A percentile compares a stretch with the other conserved stretches of the same genome.
Evolutionary conservation across 2,888 invertebrate genomes (phyloP).

Genomic region (Torymus texanus): DNA sequence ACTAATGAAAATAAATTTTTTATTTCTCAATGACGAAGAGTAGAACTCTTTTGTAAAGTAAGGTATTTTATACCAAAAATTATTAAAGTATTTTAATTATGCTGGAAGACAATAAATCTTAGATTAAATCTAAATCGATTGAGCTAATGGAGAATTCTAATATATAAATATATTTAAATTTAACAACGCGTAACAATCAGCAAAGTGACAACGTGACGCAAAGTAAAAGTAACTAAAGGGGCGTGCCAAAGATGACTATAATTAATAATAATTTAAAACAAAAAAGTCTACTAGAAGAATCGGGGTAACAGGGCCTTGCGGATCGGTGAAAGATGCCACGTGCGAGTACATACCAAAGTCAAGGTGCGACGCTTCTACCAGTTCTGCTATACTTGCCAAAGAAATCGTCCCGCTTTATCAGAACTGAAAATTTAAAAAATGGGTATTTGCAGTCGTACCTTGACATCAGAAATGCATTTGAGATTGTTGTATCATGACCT

Average conservation of each 20-base stretch:
- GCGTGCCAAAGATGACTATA: conserved; percentile 57
- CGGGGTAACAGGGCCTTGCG: conserved; percentile 62
- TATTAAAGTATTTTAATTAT: conserved; percentile 18
- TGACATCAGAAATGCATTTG: conserved; percentile 42
- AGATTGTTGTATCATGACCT: conserved; percentile 30
- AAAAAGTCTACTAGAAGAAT: conserved; percentile 17
- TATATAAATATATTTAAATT: conserved; percentile 20
- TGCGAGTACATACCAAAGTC: conserved; percentile 51
- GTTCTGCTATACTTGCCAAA: conserved; percentile 10
- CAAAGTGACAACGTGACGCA: conserved; percentile 33
- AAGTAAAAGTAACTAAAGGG: conserved; percentile 19
- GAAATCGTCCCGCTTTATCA: conserved; percentile 9
- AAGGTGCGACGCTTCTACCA: not conserved
- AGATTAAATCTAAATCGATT: conserved; percentile 6
- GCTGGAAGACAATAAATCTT: conserved; percentile 37
- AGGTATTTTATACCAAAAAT: conserved; percentile 21
- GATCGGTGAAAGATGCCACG: conserved; percentile 65
- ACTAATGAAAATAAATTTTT: not conserved
- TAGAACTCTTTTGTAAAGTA: conserved; percentile 9
- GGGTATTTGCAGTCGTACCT: conserved; percentile 11
- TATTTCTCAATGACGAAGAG: not conserved
- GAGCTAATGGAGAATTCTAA: conserved; percentile 43
- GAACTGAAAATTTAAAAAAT: not conserved
- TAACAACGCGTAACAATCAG: conserved; percentile 17
- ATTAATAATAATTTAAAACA: conserved; percentile 55